phyloP scores from a whole-genome alignment of 92 coral and sea anemone species.

The Heliopora coerulea region DNA sequence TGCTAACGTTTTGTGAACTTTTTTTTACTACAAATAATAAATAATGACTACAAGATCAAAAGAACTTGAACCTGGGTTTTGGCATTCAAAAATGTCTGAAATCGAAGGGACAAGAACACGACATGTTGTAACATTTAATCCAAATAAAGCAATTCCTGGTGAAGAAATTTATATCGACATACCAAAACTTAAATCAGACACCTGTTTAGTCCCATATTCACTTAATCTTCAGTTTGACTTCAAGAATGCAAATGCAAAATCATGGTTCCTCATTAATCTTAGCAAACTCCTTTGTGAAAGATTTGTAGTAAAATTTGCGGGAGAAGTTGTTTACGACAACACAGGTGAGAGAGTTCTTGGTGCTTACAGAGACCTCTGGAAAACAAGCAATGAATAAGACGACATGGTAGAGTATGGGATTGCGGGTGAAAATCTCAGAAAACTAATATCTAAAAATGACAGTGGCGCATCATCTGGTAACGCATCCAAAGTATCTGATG shows the following conservation, averaged over 20 bases:
- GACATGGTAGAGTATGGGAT: conserved; percentile 6
- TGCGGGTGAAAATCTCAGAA: conserved; percentile 13
- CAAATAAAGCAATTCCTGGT: conserved; percentile 13
- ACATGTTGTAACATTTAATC: conserved; percentile 10
- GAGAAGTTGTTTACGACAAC: conserved; percentile 25
- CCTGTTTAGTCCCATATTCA: conserved; percentile 13
- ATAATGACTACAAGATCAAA: too few relatives aligned
- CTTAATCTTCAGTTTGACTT: conserved; percentile 3
- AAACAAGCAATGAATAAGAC: neutral
- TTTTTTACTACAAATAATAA: too few relatives aligned
- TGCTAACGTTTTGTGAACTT: too few relatives aligned
- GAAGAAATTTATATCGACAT: conserved; percentile 32
- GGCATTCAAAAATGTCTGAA: neutral
- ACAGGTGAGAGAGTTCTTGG: conserved; percentile 12
- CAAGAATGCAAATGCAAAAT: conserved; percentile 1
- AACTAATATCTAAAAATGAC: conserved; percentile 10
- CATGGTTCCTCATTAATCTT: conserved; percentile 33
- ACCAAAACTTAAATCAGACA: conserved; percentile 24
- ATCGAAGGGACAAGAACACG: conserved; percentile 16
- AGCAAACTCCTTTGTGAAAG: conserved; percentile 1
- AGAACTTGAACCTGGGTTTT: conserved; percentile 12
- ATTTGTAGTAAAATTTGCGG: conserved; percentile 1
- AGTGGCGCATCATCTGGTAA: neutral
- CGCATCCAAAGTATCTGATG: neutral
- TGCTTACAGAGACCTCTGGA: conserved; percentile 22